A percentile compares a stretch with the other conserved stretches of the same genome.
Conservation (phyloP, 2,888 invertebrate genomes). For the Lasioglossum lativentre region DNA sequence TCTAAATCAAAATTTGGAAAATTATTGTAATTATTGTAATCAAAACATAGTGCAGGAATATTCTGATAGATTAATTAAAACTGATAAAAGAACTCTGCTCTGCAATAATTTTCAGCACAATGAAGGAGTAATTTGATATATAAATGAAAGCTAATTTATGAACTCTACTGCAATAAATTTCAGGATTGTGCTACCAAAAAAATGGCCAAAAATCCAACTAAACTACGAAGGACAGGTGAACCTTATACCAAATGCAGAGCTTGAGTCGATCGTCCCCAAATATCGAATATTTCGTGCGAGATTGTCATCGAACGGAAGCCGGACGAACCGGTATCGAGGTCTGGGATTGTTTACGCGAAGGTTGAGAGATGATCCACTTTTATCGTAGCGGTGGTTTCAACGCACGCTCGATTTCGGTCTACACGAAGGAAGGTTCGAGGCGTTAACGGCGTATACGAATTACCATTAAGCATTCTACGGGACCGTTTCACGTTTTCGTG, state of each 20-base stretch:
- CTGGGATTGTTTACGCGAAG: background rate
- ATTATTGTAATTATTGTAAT: too few relatives aligned
- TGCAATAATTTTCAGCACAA: too few relatives aligned
- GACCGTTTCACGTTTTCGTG: background rate
- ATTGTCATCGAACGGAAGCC: background rate
- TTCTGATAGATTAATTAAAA: too few relatives aligned
- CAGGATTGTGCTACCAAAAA: too few relatives aligned
- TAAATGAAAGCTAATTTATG: too few relatives aligned
- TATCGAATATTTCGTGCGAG: background rate
- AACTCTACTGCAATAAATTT: too few relatives aligned
- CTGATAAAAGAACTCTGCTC: too few relatives aligned
- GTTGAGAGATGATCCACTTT: background rate
- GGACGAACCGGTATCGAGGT: background rate
- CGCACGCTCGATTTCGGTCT: background rate
- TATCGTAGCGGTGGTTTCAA: slow-evolving; percentile 1
- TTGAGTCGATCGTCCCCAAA: background rate
- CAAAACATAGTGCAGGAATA: too few relatives aligned
- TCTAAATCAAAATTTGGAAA: too few relatives aligned
- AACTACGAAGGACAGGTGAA: background rate
- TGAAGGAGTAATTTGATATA: too few relatives aligned
- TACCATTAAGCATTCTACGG: background rate
- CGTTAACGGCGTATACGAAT: slow-evolving; percentile 3
- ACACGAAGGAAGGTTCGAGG: background rate
- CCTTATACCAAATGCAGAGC: background rate
- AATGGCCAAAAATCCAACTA: too few relatives aligned